Percentiles rank a stretch among this genome's conserved stretches.
Conservation (phyloP, 1,140 invertebrate genomes). For the Drosophila punjabiensis region DNA sequence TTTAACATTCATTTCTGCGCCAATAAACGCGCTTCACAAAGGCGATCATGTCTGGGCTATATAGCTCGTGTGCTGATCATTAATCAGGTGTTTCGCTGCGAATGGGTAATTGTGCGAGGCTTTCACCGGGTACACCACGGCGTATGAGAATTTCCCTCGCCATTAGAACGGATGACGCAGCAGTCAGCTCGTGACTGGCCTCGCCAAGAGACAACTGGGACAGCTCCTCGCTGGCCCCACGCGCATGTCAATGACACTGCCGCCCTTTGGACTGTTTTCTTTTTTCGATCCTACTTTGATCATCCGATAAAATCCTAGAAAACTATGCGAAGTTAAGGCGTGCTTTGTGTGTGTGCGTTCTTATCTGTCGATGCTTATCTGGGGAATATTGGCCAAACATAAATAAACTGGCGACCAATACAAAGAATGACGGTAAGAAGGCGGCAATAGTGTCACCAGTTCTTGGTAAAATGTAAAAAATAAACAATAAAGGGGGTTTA, state of each 20-base stretch:
- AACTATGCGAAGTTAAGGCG: not conserved
- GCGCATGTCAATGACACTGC: conserved; percentile 64
- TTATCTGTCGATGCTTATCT: conserved; percentile 48
- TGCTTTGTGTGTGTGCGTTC: conserved; percentile 11
- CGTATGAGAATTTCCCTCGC: conserved; percentile 23
- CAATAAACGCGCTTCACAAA: conserved; percentile 39
- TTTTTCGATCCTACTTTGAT: conserved; percentile 10
- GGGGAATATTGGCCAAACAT: conserved; percentile 53
- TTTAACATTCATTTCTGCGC: conserved; percentile 57
- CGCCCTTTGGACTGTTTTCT: conserved; percentile 6
- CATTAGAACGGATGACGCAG: conserved; percentile 37
- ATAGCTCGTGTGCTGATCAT: conserved; percentile 47
- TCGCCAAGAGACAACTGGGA: conserved; percentile 43
- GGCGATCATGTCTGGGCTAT: conserved; percentile 8
- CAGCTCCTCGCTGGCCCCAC: not conserved
- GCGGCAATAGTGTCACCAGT: conserved; percentile 16
- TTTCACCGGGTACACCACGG: conserved; percentile 47
- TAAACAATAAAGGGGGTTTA: not conserved
- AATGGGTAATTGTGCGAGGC: conserved; percentile 58
- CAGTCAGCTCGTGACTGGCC: conserved; percentile 63
- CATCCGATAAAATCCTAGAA: conserved; percentile 34
- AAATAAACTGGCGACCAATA: conserved; percentile 42
- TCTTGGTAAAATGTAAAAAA: not conserved
- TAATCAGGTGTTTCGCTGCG: conserved; percentile 43
- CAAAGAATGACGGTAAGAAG: not conserved